Evolutionary conservation across 2,888 invertebrate genomes (phyloP).

Genomic region (Halictus quadricinctus): DNA sequence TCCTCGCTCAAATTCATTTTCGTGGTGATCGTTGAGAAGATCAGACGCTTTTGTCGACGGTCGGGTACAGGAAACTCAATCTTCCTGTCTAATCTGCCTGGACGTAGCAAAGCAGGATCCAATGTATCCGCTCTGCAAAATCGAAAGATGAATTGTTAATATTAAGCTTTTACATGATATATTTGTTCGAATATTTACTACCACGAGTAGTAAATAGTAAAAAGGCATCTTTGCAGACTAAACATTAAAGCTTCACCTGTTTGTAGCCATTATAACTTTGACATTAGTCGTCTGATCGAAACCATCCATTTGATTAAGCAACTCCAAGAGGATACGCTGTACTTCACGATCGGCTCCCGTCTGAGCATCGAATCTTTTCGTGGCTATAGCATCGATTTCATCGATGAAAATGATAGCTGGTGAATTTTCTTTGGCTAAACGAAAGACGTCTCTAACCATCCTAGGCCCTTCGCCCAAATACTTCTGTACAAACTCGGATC

Average conservation of each 20-base stretch:
- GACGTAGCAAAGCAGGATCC: conserved; percentile 97
- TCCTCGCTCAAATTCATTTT: conserved; percentile 99
- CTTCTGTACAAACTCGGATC: conserved; percentile 99
- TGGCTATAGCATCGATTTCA: conserved; percentile 99
- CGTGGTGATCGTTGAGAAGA: conserved; percentile 98
- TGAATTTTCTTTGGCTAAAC: conserved; percentile 99
- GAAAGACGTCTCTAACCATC: conserved; percentile 99
- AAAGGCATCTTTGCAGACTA: neutral
- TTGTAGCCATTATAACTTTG: conserved; percentile 88
- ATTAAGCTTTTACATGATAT: neutral
- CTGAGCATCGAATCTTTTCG: conserved; percentile 99
- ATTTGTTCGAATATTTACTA: neutral
- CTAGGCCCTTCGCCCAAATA: conserved; percentile 99
- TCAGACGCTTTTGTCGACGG: conserved; percentile 94
- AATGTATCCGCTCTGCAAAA: conserved; percentile 93
- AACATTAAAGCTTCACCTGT: conserved; percentile 72
- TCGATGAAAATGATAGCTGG: conserved; percentile 99
- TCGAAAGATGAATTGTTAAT: conserved; percentile 11
- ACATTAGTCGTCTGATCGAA: conserved; percentile 99
- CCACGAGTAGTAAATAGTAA: neutral
- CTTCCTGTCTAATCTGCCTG: conserved; percentile 98
- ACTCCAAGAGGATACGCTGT: conserved; percentile 97
- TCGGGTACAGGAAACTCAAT: conserved; percentile 99
- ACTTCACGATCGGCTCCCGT: conserved; percentile 99
- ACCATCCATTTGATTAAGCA: conserved; percentile 99